Base-by-base conservation (phyloP, 2,113 vertebrate species). In the Bagarius yarrelli region DNA sequence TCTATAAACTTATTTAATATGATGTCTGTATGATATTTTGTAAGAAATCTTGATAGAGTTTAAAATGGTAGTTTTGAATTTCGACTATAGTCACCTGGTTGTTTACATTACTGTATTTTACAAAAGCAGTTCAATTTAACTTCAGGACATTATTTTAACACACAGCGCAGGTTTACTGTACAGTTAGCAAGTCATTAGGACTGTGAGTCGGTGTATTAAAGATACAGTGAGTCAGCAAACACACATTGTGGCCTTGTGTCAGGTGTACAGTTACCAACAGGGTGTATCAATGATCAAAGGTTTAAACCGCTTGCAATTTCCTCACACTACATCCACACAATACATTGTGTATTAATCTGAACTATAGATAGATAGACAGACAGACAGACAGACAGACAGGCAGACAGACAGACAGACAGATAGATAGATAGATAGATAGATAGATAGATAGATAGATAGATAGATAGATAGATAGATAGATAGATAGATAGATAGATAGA, bases 161-260 rank as follows among this genome's bases (percentile, higher is more conserved):
- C 15, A 47, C 1, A 47, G 3, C 9, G 2, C 27, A 2, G 25
- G 3, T 32, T 53, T 30, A 32, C 25, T 30, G 4, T 19, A 52
- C 12, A 40, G 18, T 52, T 50, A 18, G 40, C 1, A 11, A 53
- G 47, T 23, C 69, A 30, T 72, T 53, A 32, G 25, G 16, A 72
- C 47, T 32, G 27, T 4, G 44, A 16, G n/a, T 12, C 23, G 12
- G 18, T 8, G n/a, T 16, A 76, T 44, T 60, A 50, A 61, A 63
- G 59, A 61, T 50, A 30, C 75, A 63, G 75, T 61, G 32, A 76
- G 75, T 76, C 75, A 61, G 75, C 57, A 76, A 61, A 47, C 75
- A 40, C n/a, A 61, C 4, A 40, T 40, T 40, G 36, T 50, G 57
- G 57, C 4, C 70, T 72, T 50, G 57, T 76, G 23, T 30, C 57